These are phyloP conservation scores for Trachurus trachurus DNA, from an alignment of 2,797 vertebrate genomes.

Conservation along the genomic window DNA sequence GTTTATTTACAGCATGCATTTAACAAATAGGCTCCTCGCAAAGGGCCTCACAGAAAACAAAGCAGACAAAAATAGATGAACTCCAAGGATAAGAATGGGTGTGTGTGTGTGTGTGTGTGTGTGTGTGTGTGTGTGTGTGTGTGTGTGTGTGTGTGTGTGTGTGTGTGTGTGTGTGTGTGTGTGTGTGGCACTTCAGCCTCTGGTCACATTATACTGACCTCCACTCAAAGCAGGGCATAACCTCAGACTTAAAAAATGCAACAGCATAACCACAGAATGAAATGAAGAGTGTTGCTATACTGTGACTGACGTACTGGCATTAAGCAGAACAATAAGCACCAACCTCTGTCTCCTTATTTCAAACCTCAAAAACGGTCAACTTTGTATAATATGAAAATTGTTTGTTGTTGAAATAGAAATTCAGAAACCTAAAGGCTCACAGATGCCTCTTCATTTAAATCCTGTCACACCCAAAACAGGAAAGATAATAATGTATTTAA, in stretches of 20 bases:
- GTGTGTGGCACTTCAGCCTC: neutral
- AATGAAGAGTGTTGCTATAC: neutral
- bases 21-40: constrained; percentile 43
- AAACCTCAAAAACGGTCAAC: neutral
- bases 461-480: neutral
- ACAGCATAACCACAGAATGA: constrained; percentile 10
- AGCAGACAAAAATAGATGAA: constrained; percentile 33
- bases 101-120: neutral
- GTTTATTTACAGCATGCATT: constrained; percentile 59
- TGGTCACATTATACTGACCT: constrained; percentile 15
- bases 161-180: neutral
- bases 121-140: neutral
- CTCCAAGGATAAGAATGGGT: constrained; percentile 26
- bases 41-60: constrained; percentile 38
- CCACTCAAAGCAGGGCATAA: constrained; percentile 3
- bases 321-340: neutral
- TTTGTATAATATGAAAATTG: no score
- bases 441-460: neutral
- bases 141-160: neutral
- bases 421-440: neutral
- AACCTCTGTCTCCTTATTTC: neutral
- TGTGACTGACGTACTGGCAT: neutral
- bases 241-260: constrained; percentile 3
- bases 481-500: neutral
- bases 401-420: no score